Base-by-base conservation (phyloP, 2,113 vertebrate genomes). In the Brachypodius melanocephalos region DNA sequence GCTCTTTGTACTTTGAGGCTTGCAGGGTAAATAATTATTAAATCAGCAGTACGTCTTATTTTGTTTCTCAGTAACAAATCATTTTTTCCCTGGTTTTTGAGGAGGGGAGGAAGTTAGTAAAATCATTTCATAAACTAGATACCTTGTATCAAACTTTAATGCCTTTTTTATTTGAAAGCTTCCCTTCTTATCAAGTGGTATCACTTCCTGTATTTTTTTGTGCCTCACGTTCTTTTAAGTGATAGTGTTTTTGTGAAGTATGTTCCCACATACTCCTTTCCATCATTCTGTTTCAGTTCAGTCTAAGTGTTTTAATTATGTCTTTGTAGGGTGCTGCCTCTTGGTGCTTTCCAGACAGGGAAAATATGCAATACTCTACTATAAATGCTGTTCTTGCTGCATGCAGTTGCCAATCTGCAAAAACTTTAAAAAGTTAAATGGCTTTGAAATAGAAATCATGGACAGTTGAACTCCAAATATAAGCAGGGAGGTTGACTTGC, bases 51-150 rank as follows among this genome's bases (percentile, higher is more conserved):
- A 28, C 72, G 22, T 1, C 0, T 52, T 72, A 36, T 14, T 93
- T 88, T 85, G 26, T 52, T 42, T 81, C 24, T 57, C 57, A 58
- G 7, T 66, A 69, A 62, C 14, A 58, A 49, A 62, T 42, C 2
- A 15, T 16, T 4, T 3, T 38, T 5, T 1, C 32, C 0, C 0
- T 36, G 8, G 0, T 34, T 83, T 85, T 34, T 0, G 0, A 3
- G 17, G 18, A 38, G 29, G 6, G 32, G 18, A 58, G 61, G 6
- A 40, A 25, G 6, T 71, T 76, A 51, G 17, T 80, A 90, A 80
- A 78, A 45, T 24, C 28, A 24, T 4, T 62, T 90, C 12, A 51
- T 86, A 19, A 83, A 66, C 72, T 32, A 52, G 25, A 22, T 75
- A 34, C 20, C 18, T 59, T 72, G 10, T 58, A 40, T 83, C 46